Evolutionary conservation across 1,140 invertebrate genomes (phyloP), one percentile per base, ranked within the genome.

Genomic region (Cyphomyrmex costatus): DNA sequence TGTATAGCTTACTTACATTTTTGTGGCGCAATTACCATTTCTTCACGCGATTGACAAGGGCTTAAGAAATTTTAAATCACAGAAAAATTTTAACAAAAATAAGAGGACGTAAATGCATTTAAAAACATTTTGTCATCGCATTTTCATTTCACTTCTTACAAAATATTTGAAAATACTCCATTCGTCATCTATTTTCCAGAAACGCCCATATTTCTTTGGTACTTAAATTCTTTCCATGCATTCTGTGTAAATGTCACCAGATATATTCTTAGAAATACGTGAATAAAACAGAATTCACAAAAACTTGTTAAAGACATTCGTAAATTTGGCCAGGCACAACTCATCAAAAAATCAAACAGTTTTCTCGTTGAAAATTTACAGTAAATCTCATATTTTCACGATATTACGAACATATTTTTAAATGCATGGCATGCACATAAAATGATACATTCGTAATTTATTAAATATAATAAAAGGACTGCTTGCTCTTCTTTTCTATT

Each of bases 101-200:
- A 21, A 58, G 24, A 71, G 14, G 36, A 27, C 3, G 3, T 14
- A 51, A 42, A 60, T 42, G 42, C 42, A 24, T 24, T 76, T 53
- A 2, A 63, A 33, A 53, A 46, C 36, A 66, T 21, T 49, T 16
- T 53, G 0, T 30, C 19, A 24, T 16, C 16, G 2, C 21, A 49
- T 68, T 12, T 68, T 10, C 12, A 74, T 16, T 10, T 58, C 14
- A 36, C 2, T 0, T 14, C 16, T 51, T 12, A 56, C 27, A 12
- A 80, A 56, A 70, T 33, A 24, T 53, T 33, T 7, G 8, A 53
- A 4, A n/a, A 36, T 27, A 46, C 16, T 3, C 3, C 30, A 24
- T 70, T 76, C 58, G 8, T n/a, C 42, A 58, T 63, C 65, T 66
- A 73, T 51, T 80, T 86, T 83, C 86, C 89, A 88, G 73, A 63